These are phyloP conservation scores for Mus caroli DNA, from an alignment of 2,797 vertebrate species.

Conservation along the genomic window DNA sequence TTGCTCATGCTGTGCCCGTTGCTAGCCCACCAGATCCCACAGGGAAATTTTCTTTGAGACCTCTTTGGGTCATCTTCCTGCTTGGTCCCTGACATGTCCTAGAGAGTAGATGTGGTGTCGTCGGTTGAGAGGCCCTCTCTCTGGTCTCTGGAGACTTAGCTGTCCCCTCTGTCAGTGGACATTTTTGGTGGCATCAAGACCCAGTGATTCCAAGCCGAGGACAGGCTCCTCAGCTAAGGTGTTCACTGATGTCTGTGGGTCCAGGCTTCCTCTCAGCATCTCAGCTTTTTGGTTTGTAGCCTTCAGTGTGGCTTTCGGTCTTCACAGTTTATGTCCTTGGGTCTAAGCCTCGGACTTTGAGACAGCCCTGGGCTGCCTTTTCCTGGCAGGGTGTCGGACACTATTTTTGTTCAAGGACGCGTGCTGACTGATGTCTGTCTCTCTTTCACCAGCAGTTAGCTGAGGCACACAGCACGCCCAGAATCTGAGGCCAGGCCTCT, in stretches of 20 bases:
- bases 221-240: neutral
- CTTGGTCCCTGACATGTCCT: neutral
- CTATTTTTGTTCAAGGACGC: neutral
- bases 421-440: neutral
- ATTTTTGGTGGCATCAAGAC: rapidly evolving
- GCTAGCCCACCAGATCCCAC: neutral
- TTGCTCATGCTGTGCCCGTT: neutral
- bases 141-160: neutral
- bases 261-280: neutral
- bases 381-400: neutral
- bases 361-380: neutral
- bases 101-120: neutral
- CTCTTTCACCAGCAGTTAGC: neutral
- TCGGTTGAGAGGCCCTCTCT: neutral
- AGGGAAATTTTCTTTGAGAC: neutral
- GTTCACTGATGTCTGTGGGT: rapidly evolving
- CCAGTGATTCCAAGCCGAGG: neutral
- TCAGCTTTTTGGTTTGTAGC: neutral
- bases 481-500: neutral
- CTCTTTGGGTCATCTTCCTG: neutral
- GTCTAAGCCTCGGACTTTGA: neutral
- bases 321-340: neutral
- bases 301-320: neutral
- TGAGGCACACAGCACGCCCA: neutral
- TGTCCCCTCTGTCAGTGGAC: neutral